These are phyloP conservation scores for Ficedula albicollis DNA, from an alignment of 2,797 vertebrate genomes.

Conservation along the genomic window DNA sequence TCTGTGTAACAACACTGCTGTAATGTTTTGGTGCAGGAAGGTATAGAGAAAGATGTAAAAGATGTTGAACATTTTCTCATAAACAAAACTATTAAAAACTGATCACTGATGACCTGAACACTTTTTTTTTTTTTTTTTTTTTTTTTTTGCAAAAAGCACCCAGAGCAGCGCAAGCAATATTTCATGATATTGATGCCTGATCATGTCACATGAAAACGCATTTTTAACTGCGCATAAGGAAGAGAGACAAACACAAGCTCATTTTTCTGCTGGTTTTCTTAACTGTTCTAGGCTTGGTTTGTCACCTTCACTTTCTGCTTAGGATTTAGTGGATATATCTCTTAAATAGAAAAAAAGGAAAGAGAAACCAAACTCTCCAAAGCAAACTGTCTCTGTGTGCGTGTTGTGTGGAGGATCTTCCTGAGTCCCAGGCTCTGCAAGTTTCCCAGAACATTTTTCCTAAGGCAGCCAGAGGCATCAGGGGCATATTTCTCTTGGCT, in stretches of 20 bases:
- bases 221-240: background rate
- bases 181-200: background rate
- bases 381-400: background rate
- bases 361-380: background rate
- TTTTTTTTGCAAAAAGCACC: background rate
- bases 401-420: background rate
- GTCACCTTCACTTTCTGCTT: background rate
- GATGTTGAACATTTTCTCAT: background rate
- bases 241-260: background rate
- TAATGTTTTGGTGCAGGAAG: background rate
- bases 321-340: background rate
- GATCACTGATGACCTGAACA: background rate
- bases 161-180: background rate
- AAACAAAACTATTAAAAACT: background rate
- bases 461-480: background rate
- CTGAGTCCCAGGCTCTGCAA: background rate
- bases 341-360: background rate
- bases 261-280: background rate
- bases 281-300: background rate
- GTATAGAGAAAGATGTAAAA: background rate
- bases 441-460: background rate
- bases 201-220: background rate
- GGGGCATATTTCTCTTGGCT: background rate
- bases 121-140: too few species aligned
- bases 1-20: background rate